Conservation (phyloP, 2,797 vertebrate genomes). For the Cossypha caffra region DNA sequence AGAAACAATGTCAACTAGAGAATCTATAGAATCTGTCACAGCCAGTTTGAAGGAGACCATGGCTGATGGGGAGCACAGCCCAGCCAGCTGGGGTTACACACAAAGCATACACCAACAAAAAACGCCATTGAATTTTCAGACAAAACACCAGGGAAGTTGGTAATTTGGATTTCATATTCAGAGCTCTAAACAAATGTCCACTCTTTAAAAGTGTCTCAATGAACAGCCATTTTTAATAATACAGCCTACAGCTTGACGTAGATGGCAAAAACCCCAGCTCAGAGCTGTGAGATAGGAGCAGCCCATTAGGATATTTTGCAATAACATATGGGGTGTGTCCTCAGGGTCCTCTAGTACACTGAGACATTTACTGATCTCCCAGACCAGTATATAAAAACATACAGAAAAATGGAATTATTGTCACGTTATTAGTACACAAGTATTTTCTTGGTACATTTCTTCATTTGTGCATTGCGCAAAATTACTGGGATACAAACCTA, state of each 20-base stretch:
- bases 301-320: background rate
- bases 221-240: background rate
- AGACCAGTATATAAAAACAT: background rate
- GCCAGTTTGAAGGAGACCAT: slow-evolving; percentile 40
- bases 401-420: background rate
- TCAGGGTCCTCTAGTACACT: background rate
- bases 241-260: accelerated
- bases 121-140: background rate
- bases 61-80: background rate
- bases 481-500: background rate
- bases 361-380: background rate
- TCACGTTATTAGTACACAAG: background rate
- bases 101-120: background rate
- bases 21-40: slow-evolving; percentile 8
- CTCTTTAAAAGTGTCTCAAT: background rate
- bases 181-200: background rate
- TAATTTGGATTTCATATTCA: background rate
- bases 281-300: background rate
- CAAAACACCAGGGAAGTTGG: background rate
- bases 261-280: background rate
- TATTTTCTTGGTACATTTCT: background rate
- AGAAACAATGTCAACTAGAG: background rate
- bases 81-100: background rate
- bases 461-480: background rate
- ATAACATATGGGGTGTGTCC: background rate